Evolutionary conservation across 2,113 vertebrate genomes (phyloP).

Genomic region (Barnardius zonarius): DNA sequence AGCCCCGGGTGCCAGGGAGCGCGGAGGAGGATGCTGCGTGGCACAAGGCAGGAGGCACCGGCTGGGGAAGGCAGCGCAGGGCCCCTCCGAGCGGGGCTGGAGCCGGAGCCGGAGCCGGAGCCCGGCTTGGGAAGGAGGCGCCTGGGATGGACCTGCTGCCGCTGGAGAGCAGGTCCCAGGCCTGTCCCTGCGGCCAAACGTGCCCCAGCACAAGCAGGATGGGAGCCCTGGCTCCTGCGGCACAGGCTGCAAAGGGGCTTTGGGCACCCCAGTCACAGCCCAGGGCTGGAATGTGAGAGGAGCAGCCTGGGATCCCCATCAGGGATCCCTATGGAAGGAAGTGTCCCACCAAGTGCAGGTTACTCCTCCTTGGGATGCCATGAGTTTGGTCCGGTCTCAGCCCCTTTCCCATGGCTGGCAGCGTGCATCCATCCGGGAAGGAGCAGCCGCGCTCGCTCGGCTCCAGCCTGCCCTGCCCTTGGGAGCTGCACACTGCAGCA

Average conservation of each 20-base stretch:
- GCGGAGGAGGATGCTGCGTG: neutral
- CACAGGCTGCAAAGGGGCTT: neutral
- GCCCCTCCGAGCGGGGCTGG: constrained; percentile 12
- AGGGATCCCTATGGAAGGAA: neutral
- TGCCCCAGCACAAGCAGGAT: neutral
- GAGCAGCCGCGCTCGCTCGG: neutral
- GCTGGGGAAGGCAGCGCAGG: constrained; percentile 16
- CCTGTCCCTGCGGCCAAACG: neutral
- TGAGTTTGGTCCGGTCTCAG: neutral
- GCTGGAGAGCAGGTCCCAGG: neutral
- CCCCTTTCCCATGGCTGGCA: neutral
- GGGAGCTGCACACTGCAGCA: neutral
- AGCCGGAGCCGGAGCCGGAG: constrained; percentile 42
- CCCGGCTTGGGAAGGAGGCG: constrained; percentile 16
- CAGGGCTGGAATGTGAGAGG: neutral
- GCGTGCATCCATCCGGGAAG: neutral
- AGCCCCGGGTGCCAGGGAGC: neutral
- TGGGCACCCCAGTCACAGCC: neutral
- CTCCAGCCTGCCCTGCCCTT: constrained; percentile 27
- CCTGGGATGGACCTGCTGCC: constrained; percentile 26
- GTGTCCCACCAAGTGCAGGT: neutral
- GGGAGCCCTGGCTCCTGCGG: neutral
- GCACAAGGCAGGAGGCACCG: constrained; percentile 18
- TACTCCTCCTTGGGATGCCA: neutral
- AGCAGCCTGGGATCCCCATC: neutral